Base-by-base conservation (phyloP, 2,888 invertebrate genomes). In the Timema podura region DNA sequence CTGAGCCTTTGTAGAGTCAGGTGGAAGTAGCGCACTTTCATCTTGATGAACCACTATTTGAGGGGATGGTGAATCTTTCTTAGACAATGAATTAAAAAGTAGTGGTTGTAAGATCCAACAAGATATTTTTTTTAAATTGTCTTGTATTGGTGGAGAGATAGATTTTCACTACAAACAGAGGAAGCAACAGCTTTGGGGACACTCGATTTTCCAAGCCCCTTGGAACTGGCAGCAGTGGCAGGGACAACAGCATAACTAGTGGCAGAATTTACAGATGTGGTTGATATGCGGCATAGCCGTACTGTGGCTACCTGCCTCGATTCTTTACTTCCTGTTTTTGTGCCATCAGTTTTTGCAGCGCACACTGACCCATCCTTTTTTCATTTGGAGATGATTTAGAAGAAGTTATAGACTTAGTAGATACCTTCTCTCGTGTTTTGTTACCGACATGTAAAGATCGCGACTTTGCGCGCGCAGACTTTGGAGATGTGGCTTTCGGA, bases 401-500 rank as follows among this genome's bases (percentile, higher is more conserved):
- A n/a, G 57, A 6, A 57, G n/a, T 30, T 9, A 15, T 57, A n/a
- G 9, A 16, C 57, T 9, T 9, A 3, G 57, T n/a, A 15, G 30
- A 15, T 5, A 15, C 44, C 11, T 45, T 61, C 61, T 11, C 44
- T 48, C 68, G 48, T 6, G 44, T 45, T 15, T 68, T 68, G 46
- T 64, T 15, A 51, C 64, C 30, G 45, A 51, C 51, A 5, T 11
- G 46, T 16, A 65, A 57, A 48, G 69, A 16, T 44, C 65, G 46
- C 13, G 57, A 13, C 49, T 66, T 69, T 16, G 69, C 16, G 46
- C 65, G 65, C 44, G 47, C 69, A 65, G 47, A 47, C 47, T 65
- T 66, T 47, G 69, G 65, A n/a, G 66, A 59, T 13, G 46, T 48
- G 16, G 13, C 46, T 67, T 66, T 66, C 8, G 69, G 59, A 30